These are phyloP conservation scores for Calephelis perditalis DNA, from an alignment of 2,888 invertebrate genomes.

Conservation along the genomic window DNA sequence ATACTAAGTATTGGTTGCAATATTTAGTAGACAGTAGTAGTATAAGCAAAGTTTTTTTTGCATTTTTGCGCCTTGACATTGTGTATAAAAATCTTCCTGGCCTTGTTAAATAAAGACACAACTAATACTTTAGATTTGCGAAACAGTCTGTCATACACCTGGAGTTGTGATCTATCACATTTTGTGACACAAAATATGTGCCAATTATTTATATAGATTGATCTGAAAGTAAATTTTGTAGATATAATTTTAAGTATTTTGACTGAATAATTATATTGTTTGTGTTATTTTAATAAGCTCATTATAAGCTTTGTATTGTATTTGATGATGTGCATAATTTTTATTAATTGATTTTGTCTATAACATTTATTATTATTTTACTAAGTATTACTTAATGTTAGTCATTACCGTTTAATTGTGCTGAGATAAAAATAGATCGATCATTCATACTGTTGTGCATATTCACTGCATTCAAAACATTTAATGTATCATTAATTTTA, in stretches of 20 bases:
- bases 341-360: constrained; percentile 1
- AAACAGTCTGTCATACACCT: constrained; percentile 13
- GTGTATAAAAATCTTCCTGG: no score
- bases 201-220: constrained; percentile 27
- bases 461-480: constrained; percentile 3
- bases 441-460: constrained; percentile 7
- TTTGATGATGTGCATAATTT: constrained; percentile 6
- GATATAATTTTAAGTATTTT: constrained; percentile 31
- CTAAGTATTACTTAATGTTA: constrained; percentile 7
- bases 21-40: no score
- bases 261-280: constrained; percentile 36
- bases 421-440: not conserved
- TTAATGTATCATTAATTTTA: constrained; percentile 1
- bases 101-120: no score
- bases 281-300: constrained; percentile 16
- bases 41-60: no score
- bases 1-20: no score
- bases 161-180: constrained; percentile 24
- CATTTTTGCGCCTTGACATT: no score
- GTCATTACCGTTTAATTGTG: not conserved
- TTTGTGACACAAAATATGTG: constrained; percentile 26
- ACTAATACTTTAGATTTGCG: not conserved
- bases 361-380: constrained; percentile 8
- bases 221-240: constrained; percentile 28
- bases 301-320: constrained; percentile 3